Evolutionary conservation across 2,113 vertebrate species (phyloP).

Genomic region (Ailuropoda melanoleuca): DNA sequence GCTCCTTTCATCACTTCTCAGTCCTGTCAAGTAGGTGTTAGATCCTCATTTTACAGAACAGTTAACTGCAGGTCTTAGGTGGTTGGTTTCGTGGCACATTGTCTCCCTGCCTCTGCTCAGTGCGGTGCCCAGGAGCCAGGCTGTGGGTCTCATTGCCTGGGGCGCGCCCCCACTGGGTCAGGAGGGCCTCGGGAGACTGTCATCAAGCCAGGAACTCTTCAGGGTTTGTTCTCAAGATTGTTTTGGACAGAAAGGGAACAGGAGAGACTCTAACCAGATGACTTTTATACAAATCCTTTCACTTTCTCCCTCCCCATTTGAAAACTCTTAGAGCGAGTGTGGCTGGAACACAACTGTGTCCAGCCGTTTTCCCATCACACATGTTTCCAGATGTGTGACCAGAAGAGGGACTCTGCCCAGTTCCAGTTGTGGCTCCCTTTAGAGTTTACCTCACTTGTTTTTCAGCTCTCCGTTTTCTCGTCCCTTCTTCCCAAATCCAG

Average conservation of each 20-base stretch:
- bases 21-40: background rate
- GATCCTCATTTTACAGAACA: background rate
- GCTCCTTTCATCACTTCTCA: background rate
- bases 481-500: conserved; percentile 79
- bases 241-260: background rate
- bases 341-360: background rate
- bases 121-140: fast-evolving
- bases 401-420: conserved; percentile 72
- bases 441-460: conserved; percentile 88
- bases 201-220: background rate
- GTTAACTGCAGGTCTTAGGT: background rate
- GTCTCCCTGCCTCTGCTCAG: background rate
- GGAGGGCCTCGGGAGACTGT: background rate
- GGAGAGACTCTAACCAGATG: background rate
- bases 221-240: conserved; percentile 10
- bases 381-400: conserved; percentile 80
- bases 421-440: conserved; percentile 76
- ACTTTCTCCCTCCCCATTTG: background rate
- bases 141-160: background rate
- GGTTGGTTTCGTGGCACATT: background rate
- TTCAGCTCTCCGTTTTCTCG: conserved; percentile 78
- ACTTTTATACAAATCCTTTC: conserved; percentile 34
- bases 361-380: conserved; percentile 28
- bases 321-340: background rate
- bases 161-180: background rate